Conservation (phyloP, 2,888 invertebrate species). For the Diadromus collaris region DNA sequence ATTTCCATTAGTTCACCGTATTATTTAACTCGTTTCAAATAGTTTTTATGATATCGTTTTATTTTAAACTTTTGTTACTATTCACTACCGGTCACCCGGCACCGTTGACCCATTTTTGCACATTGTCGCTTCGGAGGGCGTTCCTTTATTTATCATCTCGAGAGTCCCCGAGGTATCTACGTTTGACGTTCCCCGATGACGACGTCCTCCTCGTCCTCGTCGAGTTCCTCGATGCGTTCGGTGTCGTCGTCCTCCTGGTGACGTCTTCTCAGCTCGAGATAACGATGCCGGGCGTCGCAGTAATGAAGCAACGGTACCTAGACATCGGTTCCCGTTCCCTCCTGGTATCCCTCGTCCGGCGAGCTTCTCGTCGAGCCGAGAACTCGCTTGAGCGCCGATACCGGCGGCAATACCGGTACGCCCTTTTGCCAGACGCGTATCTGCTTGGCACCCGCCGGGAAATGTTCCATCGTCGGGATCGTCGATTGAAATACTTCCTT, state of each 20-base stretch:
- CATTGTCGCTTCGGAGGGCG: background rate
- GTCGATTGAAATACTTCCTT: slow-evolving; percentile 76
- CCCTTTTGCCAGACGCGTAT: slow-evolving; percentile 93
- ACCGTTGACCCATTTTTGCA: slow-evolving; percentile 55
- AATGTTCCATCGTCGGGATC: slow-evolving; percentile 74
- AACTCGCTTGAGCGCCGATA: slow-evolving; percentile 91
- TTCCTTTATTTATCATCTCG: slow-evolving; percentile 3
- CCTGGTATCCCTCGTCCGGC: slow-evolving; percentile 95
- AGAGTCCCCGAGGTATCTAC: slow-evolving; percentile 29
- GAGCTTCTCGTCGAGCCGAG: slow-evolving; percentile 92
- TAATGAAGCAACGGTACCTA: slow-evolving; percentile 82
- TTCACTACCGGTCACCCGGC: slow-evolving; percentile 76
- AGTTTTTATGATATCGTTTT: slow-evolving; percentile 31
- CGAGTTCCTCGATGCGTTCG: slow-evolving; percentile 44
- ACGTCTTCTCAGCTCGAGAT: slow-evolving; percentile 74
- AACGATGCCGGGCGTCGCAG: slow-evolving; percentile 76
- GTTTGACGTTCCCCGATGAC: slow-evolving; percentile 37
- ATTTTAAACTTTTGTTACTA: background rate
- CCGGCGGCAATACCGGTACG: slow-evolving; percentile 92
- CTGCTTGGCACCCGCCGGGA: slow-evolving; percentile 87
- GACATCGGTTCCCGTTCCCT: slow-evolving; percentile 96
- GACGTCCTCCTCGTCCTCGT: slow-evolving; percentile 44
- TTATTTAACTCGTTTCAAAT: slow-evolving; percentile 40
- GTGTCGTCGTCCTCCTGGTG: slow-evolving; percentile 69
- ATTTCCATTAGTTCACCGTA: slow-evolving; percentile 48